These are phyloP conservation scores for Cataglyphis livida DNA, from an alignment of 2,888 invertebrate species.

Conservation along the genomic window DNA sequence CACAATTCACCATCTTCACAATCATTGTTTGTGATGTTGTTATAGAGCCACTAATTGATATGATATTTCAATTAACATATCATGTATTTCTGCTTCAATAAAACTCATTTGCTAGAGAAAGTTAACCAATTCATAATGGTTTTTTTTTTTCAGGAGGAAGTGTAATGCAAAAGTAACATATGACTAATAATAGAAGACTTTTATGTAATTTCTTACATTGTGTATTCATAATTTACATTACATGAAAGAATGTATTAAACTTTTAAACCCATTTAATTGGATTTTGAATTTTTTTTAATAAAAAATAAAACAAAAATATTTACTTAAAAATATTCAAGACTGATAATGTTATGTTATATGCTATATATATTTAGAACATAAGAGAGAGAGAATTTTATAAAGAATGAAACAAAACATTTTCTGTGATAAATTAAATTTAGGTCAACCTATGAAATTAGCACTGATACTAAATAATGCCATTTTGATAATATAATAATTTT, in stretches of 20 bases:
- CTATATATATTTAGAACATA: neutral
- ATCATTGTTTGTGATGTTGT: conserved; percentile 16
- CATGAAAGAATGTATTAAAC: conserved; percentile 1
- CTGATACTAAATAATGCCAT: conserved; percentile 11
- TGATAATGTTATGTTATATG: neutral
- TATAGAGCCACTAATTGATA: conserved; percentile 28
- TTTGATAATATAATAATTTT: conserved; percentile 15
- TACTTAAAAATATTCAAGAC: conserved; percentile 30
- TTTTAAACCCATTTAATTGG: neutral
- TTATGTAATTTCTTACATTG: conserved; percentile 8
- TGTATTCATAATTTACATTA: conserved; percentile 33
- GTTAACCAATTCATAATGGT: neutral
- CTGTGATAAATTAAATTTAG: neutral
- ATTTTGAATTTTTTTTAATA: conserved; percentile 6
- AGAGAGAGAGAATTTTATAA: neutral
- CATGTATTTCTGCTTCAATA: neutral
- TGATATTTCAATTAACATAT: conserved; percentile 18
- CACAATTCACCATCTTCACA: conserved; percentile 5
- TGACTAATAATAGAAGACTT: conserved; percentile 25
- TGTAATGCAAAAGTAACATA: conserved; percentile 12
- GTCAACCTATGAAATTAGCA: neutral
- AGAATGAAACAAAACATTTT: conserved; percentile 3
- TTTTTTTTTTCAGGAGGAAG: neutral
- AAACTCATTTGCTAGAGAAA: conserved; percentile 24
- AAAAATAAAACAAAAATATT: conserved; percentile 23